Base-by-base conservation (phyloP, 2,888 invertebrate genomes). In the Leptinotarsa juncta region DNA sequence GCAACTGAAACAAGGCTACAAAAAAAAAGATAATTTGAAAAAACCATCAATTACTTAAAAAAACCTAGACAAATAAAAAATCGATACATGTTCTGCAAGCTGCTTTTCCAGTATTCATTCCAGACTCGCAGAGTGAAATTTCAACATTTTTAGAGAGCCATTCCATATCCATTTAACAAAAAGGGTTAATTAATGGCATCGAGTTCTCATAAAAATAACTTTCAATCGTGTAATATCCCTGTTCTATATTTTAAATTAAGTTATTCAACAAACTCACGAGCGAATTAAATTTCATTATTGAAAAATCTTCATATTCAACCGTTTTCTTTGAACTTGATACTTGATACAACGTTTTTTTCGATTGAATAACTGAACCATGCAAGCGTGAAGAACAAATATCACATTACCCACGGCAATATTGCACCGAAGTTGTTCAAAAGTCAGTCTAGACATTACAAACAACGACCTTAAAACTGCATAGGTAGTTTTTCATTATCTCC, bases 341-440 rank as follows among this genome's bases (percentile, higher is more conserved):
- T 62, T 62, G 62, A 62, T 62, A 26, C 18, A n/a, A 32, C 42
- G 20, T 62, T 32, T 32, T 32, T n/a, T 42, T 42, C n/a, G 7
- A 42, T n/a, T 62, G 62, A 32, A 42, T n/a, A 62, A 5, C n/a
- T 26, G n/a, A 62, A 42, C 62, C 62, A 62, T n/a, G 62, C 32
- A 23, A 57, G 57, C 57, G 57, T 57, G 57, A 42, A 32, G 42
- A 62, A 62, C 26, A 15, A n/a, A 62, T 62, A 62, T 62, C 12
- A n/a, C n/a, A 62, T 62, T 62, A 32, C 62, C 15, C 14, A 10
- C 10, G 3, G 42, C 62, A 62, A 62, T 16, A 18, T 62, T 62
- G 18, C 10, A 32, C 16, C 1, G 23, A 57, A 23, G 4, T 57
- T 23, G 20, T 57, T 15, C 15, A 12, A 14, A 23, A 15, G 18